These are phyloP conservation scores for Sphaeridia pumilis DNA, from an alignment of 2,888 invertebrate species.

Conservation along the genomic window DNA sequence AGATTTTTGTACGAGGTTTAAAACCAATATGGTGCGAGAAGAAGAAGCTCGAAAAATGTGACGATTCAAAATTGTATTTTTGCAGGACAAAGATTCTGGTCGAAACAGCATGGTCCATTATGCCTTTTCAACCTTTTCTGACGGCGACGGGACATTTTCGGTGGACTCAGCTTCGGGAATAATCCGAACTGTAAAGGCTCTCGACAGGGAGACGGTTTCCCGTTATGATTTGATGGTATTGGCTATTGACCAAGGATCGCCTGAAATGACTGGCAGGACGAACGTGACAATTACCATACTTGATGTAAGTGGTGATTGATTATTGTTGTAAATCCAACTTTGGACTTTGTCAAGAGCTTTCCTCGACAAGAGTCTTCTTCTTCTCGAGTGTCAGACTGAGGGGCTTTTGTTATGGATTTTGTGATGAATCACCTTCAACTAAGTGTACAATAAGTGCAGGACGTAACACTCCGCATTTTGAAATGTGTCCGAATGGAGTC, in stretches of 20 bases:
- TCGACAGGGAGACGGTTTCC: conserved; percentile 83
- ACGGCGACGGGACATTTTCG: conserved; percentile 77
- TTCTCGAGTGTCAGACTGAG: too few species aligned
- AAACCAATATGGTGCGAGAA: too few species aligned
- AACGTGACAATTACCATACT: conserved; percentile 30
- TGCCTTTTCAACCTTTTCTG: conserved; percentile 36
- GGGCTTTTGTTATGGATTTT: too few species aligned
- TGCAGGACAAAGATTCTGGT: conserved; percentile 32
- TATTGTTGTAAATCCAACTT: too few species aligned
- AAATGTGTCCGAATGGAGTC: too few species aligned
- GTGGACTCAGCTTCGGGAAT: conserved; percentile 87
- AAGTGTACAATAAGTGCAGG: too few species aligned
- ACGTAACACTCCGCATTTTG: too few species aligned
- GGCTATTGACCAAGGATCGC: conserved; percentile 81
- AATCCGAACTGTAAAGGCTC: conserved; percentile 62
- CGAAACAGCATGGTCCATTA: conserved; percentile 33
- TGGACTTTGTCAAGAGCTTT: too few species aligned
- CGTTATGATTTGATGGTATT: conserved; percentile 72
- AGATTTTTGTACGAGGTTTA: not conserved
- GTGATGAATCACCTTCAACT: too few species aligned
- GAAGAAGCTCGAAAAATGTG: not conserved
- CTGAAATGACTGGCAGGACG: conserved; percentile 49
- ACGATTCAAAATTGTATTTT: too few species aligned
- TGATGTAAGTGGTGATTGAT: conserved; percentile 12
- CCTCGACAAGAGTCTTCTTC: too few species aligned